Percentiles rank a stretch among this genome's conserved stretches.
Evolutionary conservation across 2,797 vertebrate species (phyloP).

Genomic region (Paedocypris micromegethes): DNA sequence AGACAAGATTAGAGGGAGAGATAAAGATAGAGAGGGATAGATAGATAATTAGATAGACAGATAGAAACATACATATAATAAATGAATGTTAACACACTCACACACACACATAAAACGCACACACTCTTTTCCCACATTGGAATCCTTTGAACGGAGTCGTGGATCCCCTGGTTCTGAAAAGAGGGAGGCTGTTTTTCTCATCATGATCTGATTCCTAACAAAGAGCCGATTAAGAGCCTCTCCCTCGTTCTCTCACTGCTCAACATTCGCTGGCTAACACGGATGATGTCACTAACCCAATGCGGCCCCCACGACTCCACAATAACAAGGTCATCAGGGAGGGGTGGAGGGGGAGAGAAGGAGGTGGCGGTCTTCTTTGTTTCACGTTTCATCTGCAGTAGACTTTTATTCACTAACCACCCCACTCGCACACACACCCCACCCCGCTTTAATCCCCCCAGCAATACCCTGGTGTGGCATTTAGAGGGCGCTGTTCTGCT

Average conservation of each 20-base stretch:
- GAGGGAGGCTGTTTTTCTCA: conserved; percentile 49
- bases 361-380: conserved; percentile 55
- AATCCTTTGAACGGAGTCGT: conserved; percentile 12
- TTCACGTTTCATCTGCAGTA: conserved; percentile 57
- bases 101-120: too few relatives aligned
- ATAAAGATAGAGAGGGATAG: too few relatives aligned
- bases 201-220: conserved; percentile 59
- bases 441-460: conserved; percentile 6
- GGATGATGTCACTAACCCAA: conserved; percentile 63
- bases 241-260: conserved; percentile 34
- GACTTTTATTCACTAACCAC: conserved; percentile 25
- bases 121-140: neutral
- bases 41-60: too few relatives aligned
- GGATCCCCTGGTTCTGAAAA: conserved; percentile 17
- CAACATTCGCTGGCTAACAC: conserved; percentile 53
- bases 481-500: conserved; percentile 42
- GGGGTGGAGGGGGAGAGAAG: conserved; percentile 47
- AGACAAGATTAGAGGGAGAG: too few relatives aligned
- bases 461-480: conserved; percentile 38
- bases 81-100: too few relatives aligned
- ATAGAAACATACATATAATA: too few relatives aligned
- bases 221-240: conserved; percentile 58
- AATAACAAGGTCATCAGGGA: conserved; percentile 50
- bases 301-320: conserved; percentile 51
- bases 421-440: conserved; percentile 7